Evolutionary conservation across 1,140 invertebrate species (phyloP).

Genomic region (Drosophila oshimai): DNA sequence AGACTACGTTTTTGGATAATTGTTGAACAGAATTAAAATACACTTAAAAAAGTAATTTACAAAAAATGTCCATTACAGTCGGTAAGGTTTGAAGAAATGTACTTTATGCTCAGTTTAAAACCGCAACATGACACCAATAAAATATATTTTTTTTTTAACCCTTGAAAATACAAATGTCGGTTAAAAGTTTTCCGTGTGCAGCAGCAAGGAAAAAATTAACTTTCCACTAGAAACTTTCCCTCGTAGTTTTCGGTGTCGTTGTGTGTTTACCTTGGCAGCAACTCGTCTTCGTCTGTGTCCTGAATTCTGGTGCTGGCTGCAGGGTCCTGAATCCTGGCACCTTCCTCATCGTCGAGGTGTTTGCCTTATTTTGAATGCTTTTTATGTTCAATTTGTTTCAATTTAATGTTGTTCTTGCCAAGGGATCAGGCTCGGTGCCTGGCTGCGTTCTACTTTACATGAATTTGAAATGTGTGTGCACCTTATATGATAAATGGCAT

Average conservation of each 20-base stretch:
- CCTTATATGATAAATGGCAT: conserved; percentile 73
- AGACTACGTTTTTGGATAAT: too few relatives aligned
- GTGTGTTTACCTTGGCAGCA: conserved; percentile 72
- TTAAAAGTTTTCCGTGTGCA: not conserved
- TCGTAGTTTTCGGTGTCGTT: conserved; percentile 47
- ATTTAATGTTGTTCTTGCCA: conserved; percentile 76
- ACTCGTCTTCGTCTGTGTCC: conserved; percentile 45
- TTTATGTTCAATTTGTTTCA: conserved; percentile 81
- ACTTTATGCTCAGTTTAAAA: too few relatives aligned
- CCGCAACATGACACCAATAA: too few relatives aligned
- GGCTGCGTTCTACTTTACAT: conserved; percentile 69
- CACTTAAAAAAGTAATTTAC: too few relatives aligned
- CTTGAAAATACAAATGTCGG: too few relatives aligned
- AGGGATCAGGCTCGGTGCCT: conserved; percentile 59
- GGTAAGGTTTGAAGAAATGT: too few relatives aligned
- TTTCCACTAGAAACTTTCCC: conserved; percentile 16
- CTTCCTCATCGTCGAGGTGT: conserved; percentile 52
- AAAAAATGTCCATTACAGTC: not conserved
- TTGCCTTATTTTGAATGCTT: conserved; percentile 80
- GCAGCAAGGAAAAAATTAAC: conserved; percentile 30
- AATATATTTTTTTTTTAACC: not conserved
- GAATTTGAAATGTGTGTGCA: conserved; percentile 60
- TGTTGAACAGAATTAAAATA: too few relatives aligned
- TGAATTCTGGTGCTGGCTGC: conserved; percentile 22
- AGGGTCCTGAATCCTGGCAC: conserved; percentile 4